Evolutionary conservation across 37 sponge, comb jelly and placozoan species (phyloP).

Genomic region (Beroe forskalii): DNA sequence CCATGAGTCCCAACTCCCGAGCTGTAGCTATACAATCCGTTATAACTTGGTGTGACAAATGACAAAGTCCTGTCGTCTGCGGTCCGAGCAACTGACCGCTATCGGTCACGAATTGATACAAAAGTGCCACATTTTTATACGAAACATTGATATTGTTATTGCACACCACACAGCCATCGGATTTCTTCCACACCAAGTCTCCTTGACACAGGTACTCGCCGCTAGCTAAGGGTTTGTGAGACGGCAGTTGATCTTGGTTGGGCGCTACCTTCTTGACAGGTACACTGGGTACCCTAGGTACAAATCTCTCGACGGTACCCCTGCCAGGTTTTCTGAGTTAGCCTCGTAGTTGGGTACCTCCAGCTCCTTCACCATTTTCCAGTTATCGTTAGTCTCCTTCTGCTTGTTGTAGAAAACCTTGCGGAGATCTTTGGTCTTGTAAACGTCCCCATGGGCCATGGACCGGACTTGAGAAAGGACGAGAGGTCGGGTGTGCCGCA

Average conservation of each 20-base stretch:
- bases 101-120: slow-evolving; percentile 57
- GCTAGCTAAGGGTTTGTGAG: not conserved
- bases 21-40: slow-evolving; percentile 1
- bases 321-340: slow-evolving; percentile 41
- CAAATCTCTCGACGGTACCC: not conserved
- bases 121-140: slow-evolving; percentile 39
- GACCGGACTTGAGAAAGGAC: not conserved
- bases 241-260: not conserved
- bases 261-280: slow-evolving; percentile 48
- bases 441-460: not conserved
- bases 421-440: not conserved
- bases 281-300: not conserved
- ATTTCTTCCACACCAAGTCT: slow-evolving; percentile 1
- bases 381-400: slow-evolving; percentile 1
- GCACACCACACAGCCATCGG: slow-evolving; percentile 47
- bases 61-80: slow-evolving; percentile 36
- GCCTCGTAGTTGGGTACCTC: slow-evolving; percentile 18
- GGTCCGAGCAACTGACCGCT: slow-evolving; percentile 22
- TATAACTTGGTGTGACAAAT: slow-evolving; percentile 30
- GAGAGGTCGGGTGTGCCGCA: not conserved
- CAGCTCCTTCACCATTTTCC: slow-evolving; percentile 54
- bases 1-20: slow-evolving; percentile 51
- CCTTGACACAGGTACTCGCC: slow-evolving; percentile 26
- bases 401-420: slow-evolving; percentile 58
- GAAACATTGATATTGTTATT: slow-evolving; percentile 48